phyloP scores from a whole-genome alignment of 2,113 vertebrate genomes.

The Arvicanthis niloticus region DNA sequence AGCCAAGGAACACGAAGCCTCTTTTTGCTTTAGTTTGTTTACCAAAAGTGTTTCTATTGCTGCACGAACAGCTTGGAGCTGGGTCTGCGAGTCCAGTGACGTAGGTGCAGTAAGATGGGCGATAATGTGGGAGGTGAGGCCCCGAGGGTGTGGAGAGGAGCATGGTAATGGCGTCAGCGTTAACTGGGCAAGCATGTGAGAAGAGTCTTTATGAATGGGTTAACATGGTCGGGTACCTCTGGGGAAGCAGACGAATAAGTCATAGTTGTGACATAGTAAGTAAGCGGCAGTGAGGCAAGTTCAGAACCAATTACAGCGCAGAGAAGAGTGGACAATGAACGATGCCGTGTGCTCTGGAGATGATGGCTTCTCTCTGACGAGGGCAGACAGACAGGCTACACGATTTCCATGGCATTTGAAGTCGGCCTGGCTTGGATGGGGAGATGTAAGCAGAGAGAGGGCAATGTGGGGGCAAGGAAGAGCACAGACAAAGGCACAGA shows the following conservation, averaged over 20 bases:
- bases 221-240: not conserved
- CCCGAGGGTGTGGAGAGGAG: not conserved
- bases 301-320: not conserved
- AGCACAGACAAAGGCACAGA: not conserved
- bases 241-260: not conserved
- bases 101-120: not conserved
- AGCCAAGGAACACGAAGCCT: not conserved
- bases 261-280: not conserved
- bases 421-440: not conserved
- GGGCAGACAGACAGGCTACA: not conserved
- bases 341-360: not conserved
- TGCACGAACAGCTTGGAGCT: not conserved
- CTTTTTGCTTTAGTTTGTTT: not conserved
- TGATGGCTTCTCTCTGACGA: not conserved
- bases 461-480: not conserved
- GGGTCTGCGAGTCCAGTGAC: not conserved
- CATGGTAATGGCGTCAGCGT: fast-evolving
- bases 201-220: not conserved
- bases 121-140: fast-evolving
- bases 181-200: no score
- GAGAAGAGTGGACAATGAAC: not conserved
- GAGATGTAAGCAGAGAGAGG: not conserved
- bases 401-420: not conserved
- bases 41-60: not conserved
- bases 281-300: not conserved